phyloP scores from a whole-genome alignment of 2,888 invertebrate genomes.

The Galerucella nymphaeae region DNA sequence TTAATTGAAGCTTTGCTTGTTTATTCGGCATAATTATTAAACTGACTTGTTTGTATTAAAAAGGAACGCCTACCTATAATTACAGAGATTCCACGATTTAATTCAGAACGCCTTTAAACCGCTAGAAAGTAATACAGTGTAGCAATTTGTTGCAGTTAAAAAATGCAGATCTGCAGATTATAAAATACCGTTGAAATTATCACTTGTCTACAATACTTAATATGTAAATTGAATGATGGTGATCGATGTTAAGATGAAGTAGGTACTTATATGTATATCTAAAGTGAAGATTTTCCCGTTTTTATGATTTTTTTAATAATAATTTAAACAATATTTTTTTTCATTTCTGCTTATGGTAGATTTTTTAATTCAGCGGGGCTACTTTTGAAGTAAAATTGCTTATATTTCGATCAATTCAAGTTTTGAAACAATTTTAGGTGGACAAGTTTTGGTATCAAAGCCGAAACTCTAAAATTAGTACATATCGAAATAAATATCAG shows the following conservation, averaged over 20 bases:
- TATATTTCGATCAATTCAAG: too few relatives aligned
- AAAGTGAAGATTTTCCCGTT: neutral
- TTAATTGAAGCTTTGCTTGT: neutral
- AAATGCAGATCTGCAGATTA: neutral
- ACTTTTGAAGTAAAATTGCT: too few relatives aligned
- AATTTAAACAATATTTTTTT: too few relatives aligned
- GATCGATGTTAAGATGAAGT: neutral
- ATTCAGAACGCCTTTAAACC: slow-evolving; percentile 1
- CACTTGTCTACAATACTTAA: neutral
- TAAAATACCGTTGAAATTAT: neutral
- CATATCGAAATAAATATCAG: too few relatives aligned
- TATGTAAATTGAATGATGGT: slow-evolving; percentile 1
- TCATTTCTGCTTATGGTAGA: too few relatives aligned
- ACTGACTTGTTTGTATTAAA: neutral
- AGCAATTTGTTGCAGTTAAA: neutral
- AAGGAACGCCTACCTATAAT: slow-evolving; percentile 9
- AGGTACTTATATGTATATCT: too few relatives aligned
- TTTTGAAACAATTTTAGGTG: too few relatives aligned
- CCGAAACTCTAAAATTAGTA: too few relatives aligned
- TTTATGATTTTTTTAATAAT: too few relatives aligned
- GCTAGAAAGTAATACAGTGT: neutral
- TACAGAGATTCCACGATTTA: neutral
- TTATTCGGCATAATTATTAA: slow-evolving; percentile 1
- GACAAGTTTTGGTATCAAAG: too few relatives aligned
- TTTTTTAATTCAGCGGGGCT: too few relatives aligned